Evolutionary conservation across 2,797 vertebrate genomes (phyloP), one percentile per base, ranked within the genome.

Genomic region (Diceros bicornis): DNA sequence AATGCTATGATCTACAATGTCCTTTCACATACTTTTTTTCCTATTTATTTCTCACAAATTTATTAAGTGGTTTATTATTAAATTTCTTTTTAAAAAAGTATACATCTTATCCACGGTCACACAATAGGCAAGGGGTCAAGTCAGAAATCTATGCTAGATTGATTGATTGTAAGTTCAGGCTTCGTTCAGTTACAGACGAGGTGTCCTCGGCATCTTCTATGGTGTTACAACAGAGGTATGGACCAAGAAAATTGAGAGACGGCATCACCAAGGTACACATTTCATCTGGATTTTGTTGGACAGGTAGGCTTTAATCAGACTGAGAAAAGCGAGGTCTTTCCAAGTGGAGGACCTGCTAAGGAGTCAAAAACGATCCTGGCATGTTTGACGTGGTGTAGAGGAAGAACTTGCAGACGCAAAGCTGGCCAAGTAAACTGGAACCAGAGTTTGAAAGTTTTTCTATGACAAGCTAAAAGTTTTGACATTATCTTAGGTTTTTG

Each of bases 11-110:
- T 68, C 41, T 79, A 61, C 21, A 59, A 92, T 83, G 50, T 84
- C 21, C 20, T 77, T 94, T 66, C 34, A n/a, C 17, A 79, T 44
- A n/a, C 1, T 64, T 66, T 87, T n/a, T 59, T 81, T 47, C 3
- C 61, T 68, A 44, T 77, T 90, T 90, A 57, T 74, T 83, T 32
- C 6, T 44, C 23, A 64, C 44, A 89, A 61, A 62, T 44, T 52
- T 88, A 85, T 79, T 57, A 68, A 25, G 16, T 83, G 8, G 20
- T 55, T 95, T 87, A 23, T 94, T 71, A 64, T 83, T 87, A 90
- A 79, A 84, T 68, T 4, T 89, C 74, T 94, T 61, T 25, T 91
- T 75, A 44, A 55, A 66, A 69, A 86, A 47, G 77, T 90, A 23
- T 12, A 74, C 66, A 23, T 87, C 32, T 93, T 66, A 61, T 52